phyloP scores from a whole-genome alignment of 2,888 invertebrate genomes.

The Dorcus parallelipipedus region DNA sequence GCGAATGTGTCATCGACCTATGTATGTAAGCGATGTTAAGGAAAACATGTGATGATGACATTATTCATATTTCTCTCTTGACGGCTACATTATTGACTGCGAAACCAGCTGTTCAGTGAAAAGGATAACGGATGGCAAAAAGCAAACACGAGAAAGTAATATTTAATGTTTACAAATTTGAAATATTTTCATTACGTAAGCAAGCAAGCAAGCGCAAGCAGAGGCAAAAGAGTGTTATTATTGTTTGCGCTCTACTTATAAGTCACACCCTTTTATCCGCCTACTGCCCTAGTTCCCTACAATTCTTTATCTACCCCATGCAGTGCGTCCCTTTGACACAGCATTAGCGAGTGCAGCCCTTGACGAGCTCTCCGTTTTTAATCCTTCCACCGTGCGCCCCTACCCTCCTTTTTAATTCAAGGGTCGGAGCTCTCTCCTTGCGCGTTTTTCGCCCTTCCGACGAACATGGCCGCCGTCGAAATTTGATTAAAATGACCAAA shows the following conservation, averaged over 20 bases:
- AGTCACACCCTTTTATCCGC: slow-evolving; percentile 24
- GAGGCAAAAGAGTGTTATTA: not conserved
- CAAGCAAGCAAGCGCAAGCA: not conserved
- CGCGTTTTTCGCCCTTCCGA: not conserved
- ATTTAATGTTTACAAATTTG: too few relatives aligned
- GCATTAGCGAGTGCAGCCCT: slow-evolving; percentile 18
- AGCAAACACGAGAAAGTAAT: too few relatives aligned
- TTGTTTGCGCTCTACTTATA: slow-evolving; percentile 4
- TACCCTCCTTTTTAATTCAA: slow-evolving; percentile 13
- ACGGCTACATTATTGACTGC: too few relatives aligned
- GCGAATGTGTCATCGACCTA: too few relatives aligned
- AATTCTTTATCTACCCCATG: slow-evolving; percentile 25
- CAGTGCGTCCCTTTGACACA: slow-evolving; percentile 22
- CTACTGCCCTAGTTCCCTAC: slow-evolving; percentile 37
- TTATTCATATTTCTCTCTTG: too few relatives aligned
- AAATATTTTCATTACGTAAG: not conserved
- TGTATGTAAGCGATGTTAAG: too few relatives aligned
- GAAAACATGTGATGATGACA: too few relatives aligned
- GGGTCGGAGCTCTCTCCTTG: slow-evolving; percentile 7
- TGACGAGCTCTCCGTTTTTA: slow-evolving; percentile 13
- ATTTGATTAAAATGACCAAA: slow-evolving; percentile 15
- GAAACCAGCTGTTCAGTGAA: too few relatives aligned
- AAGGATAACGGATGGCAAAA: too few relatives aligned
- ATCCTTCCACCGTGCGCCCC: slow-evolving; percentile 7
- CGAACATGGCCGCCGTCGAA: slow-evolving; percentile 12